Evolutionary conservation across 2,113 vertebrate species (phyloP), one percentile per base, ranked within the genome.

Genomic region (Crotalus viridis): DNA sequence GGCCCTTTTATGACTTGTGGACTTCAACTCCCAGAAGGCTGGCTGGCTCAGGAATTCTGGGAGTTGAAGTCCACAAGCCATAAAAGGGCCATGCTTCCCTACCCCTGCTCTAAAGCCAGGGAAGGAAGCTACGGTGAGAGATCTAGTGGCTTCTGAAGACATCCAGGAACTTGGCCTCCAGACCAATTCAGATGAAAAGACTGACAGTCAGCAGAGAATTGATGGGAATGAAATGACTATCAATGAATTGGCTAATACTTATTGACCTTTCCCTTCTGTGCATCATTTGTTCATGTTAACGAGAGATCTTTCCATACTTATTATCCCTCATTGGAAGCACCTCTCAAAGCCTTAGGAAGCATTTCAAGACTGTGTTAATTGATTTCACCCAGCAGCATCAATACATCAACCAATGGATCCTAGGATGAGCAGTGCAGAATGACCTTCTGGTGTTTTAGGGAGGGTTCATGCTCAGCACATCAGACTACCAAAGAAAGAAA

Each of bases 241-340:
- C 96, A 95, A 87, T 46, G 91, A 95, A 96, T 95, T 94, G 92
- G 94, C 61, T 2, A 90, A 96, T 95, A 94, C 94, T 43, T 95
- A 95, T 93, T 97, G 97, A 97, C 95, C 95, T 97, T 96, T 96
- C 96, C 96, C 96, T 96, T 93, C 94, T 96, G 95, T 95, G 95
- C 95, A 95, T 96, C 96, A 96, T 97, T 97, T 97, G 94, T 94
- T 95, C 95, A 97, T 96, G 96, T 97, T 97, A 96, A 97, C 94
- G 94, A 95, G 96, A 97, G 96, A 96, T 95, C 94, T 96, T 96
- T 96, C 96, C 95, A 96, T 94, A 94, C 95, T 95, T 96, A 94
- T 97, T 97, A 97, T 95, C 95, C 94, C 95, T 97, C 97, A 97
- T 97, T 97, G 97, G 96, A 97, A 96, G 95, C 95, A 95, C 96